Conservation (phyloP, 2,113 vertebrate species). For the Rhynchomys soricoides region DNA sequence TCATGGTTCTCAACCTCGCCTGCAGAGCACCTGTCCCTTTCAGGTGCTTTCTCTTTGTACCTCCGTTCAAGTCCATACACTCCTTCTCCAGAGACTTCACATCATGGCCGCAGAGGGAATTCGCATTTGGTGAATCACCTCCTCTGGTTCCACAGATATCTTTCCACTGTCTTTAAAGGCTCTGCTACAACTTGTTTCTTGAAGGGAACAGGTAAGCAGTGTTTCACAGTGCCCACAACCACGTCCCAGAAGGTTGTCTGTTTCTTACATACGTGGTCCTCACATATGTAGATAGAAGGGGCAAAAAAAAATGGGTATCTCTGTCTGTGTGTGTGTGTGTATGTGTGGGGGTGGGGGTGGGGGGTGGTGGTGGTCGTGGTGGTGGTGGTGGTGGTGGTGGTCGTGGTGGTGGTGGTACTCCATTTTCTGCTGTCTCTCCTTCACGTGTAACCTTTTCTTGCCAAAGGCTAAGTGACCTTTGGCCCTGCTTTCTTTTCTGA, state of each 20-base stretch:
- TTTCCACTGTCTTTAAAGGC: neutral
- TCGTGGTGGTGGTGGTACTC: no score
- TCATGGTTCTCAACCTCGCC: neutral
- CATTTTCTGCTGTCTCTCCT: neutral
- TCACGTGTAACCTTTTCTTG: neutral
- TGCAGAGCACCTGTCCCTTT: neutral
- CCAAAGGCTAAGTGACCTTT: neutral
- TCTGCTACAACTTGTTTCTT: neutral
- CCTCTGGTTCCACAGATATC: neutral
- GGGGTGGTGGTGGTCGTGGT: no score
- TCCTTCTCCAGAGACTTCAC: neutral
- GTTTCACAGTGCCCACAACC: neutral
- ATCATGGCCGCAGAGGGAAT: neutral
- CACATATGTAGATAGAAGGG: neutral
- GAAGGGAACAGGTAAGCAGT: no score
- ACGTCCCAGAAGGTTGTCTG: neutral
- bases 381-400: no score
- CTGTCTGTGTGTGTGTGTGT: fast-evolving
- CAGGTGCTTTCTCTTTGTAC: neutral
- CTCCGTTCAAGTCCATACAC: no score
- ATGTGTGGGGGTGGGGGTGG: neutral
- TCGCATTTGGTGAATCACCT: neutral
- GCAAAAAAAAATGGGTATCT: neutral
- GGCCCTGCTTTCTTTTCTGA: neutral
- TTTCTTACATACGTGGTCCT: neutral